Base-by-base conservation (phyloP, 2,797 vertebrate genomes). In the Pseudomugil gertrudae region DNA sequence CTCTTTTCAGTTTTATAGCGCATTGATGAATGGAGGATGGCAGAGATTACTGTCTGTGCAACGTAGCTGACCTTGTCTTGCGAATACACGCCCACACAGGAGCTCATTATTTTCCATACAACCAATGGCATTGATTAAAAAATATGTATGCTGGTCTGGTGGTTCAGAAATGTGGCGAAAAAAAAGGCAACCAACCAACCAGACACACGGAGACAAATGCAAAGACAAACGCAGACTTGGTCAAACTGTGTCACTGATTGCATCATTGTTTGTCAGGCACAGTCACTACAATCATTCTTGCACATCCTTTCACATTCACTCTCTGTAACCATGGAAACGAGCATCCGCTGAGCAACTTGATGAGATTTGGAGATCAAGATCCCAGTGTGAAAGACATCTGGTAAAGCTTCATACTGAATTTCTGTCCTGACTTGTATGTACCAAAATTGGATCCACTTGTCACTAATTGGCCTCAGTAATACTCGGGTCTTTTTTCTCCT, bases 301-400 rank as follows among this genome's bases (percentile, higher is more conserved):
- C 72, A 66, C 68, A 75, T 85, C 67, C 56, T 84, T 87, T 80
- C 43, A 72, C 65, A 47, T 81, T 72, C 69, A 48, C 78, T 63
- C 38, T 32, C 43, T 60, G 86, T 92, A 74, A 59, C 89, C 85
- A 90, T 90, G 79, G 89, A 84, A 90, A 92, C 89, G 81, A 76
- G 84, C 64, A 59, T 21, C 78, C 57, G 14, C 65, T 65, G 63
- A 66, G 74, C 72, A 76, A 57, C 48, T 80, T 72, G 29, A 62
- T 51, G 27, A 62, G 23, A 67, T 65, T 51, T 52, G 50, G 64
- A 86, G 85, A 80, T 87, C 60, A 55, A 40, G 66, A 60, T 57
- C 30, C 59, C 69, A 56, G 62, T 17, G 27, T 72, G 65, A 84
- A 59, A 74, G n/a, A 66, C 63, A 66, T 33, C 57, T 52, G 51